phyloP scores from a whole-genome alignment of 2,113 vertebrate species.

The Gnathonemus longibarbis region DNA sequence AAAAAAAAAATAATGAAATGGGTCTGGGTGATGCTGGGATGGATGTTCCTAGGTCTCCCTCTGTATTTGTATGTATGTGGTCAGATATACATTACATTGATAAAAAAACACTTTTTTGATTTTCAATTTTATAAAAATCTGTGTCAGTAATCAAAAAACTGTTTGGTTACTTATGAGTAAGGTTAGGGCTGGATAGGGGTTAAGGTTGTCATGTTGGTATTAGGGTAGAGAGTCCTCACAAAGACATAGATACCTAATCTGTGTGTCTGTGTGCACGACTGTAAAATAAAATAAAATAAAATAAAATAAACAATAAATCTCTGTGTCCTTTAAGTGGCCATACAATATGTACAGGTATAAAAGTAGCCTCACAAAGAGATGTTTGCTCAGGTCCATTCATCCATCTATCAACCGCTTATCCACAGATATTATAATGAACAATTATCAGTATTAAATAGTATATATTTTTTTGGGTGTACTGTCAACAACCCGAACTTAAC shows the following conservation, averaged over 20 bases:
- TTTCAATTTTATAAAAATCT: neutral
- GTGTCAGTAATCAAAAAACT: neutral
- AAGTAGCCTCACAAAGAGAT: neutral
- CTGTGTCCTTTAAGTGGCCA: neutral
- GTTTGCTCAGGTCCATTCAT: neutral
- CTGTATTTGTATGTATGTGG: neutral
- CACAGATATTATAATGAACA: neutral
- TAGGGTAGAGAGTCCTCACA: no score
- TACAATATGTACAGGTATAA: neutral
- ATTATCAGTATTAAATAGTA: neutral
- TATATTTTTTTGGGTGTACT: neutral
- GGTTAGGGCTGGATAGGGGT: neutral
- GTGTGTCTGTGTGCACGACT: neutral
- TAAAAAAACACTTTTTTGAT: neutral
- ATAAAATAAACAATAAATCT: neutral
- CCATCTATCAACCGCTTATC: neutral
- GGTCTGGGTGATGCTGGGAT: neutral
- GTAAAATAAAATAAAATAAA: neutral
- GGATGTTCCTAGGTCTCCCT: neutral
- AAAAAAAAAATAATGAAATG: neutral
- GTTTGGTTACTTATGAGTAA: neutral
- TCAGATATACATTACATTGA: neutral
- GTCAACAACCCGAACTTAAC: neutral
- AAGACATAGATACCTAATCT: no score
- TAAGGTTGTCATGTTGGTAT: neutral